Evolutionary conservation across 2,113 vertebrate species (phyloP).

Genomic region (Procavia capensis): DNA sequence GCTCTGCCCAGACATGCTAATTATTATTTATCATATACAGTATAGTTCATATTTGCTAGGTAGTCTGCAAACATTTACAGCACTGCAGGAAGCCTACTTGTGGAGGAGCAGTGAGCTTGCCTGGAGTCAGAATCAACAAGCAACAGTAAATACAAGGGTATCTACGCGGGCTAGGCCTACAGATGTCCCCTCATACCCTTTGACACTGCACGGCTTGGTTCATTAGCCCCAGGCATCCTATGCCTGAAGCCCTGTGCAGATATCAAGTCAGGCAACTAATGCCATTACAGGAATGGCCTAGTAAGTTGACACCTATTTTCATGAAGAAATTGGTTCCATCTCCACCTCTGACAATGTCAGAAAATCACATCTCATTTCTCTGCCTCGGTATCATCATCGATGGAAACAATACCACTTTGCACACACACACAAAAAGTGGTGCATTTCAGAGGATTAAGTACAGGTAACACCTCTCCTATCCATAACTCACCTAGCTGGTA

Average conservation of each 20-base stretch:
- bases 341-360: not conserved
- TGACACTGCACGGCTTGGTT: not conserved
- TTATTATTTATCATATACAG: constrained; percentile 64
- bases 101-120: not conserved
- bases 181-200: not conserved
- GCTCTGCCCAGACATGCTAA: constrained; percentile 58
- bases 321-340: not conserved
- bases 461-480: not conserved
- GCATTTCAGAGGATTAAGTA: not conserved
- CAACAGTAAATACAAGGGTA: not conserved
- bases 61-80: not conserved
- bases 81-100: not conserved
- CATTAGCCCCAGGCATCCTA: not conserved
- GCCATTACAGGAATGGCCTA: not conserved
- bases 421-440: too few relatives aligned
- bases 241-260: not conserved
- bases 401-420: too few relatives aligned
- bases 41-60: constrained; percentile 1
- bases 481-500: not conserved
- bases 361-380: not conserved
- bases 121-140: not conserved
- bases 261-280: not conserved
- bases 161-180: too few relatives aligned
- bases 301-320: not conserved
- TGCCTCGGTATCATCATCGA: not conserved